Evolutionary conservation across 2,888 invertebrate species (phyloP).

Genomic region (Cheilosia vernalis): DNA sequence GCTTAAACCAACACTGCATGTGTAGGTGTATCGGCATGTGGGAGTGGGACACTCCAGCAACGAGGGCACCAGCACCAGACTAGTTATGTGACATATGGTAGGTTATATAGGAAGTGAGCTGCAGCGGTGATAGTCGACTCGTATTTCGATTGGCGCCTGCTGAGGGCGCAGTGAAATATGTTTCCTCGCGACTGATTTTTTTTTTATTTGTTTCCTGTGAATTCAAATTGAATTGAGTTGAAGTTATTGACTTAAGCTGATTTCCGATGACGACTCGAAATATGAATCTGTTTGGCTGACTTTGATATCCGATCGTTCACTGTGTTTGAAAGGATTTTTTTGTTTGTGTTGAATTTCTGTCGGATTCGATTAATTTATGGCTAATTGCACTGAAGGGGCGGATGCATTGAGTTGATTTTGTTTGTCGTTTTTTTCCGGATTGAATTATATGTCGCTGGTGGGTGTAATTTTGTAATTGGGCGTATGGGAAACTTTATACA

Average conservation of each 20-base stretch:
- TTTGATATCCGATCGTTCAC: slow-evolving; percentile 43
- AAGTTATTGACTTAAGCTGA: slow-evolving; percentile 65
- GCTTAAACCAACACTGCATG: slow-evolving; percentile 12
- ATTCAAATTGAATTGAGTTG: slow-evolving; percentile 51
- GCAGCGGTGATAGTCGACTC: slow-evolving; percentile 30
- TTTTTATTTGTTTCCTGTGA: slow-evolving; percentile 11
- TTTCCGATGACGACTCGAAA: slow-evolving; percentile 55
- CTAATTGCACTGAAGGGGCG: neutral
- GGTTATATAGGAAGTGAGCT: neutral
- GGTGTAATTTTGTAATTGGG: too few relatives aligned
- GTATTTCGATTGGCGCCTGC: neutral
- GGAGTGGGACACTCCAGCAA: neutral
- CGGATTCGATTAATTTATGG: slow-evolving; percentile 1
- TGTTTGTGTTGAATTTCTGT: neutral
- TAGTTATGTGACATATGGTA: neutral
- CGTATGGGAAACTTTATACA: too few relatives aligned
- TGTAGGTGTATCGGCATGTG: neutral
- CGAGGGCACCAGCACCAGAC: slow-evolving; percentile 23
- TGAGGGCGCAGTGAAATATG: slow-evolving; percentile 32
- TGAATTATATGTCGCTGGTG: too few relatives aligned
- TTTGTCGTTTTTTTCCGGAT: neutral
- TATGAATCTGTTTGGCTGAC: slow-evolving; percentile 57
- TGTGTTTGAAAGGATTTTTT: neutral
- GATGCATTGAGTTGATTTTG: neutral
- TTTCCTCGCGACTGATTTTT: neutral